phyloP scores from a whole-genome alignment of 2,888 invertebrate species.

The Amiota minor region DNA sequence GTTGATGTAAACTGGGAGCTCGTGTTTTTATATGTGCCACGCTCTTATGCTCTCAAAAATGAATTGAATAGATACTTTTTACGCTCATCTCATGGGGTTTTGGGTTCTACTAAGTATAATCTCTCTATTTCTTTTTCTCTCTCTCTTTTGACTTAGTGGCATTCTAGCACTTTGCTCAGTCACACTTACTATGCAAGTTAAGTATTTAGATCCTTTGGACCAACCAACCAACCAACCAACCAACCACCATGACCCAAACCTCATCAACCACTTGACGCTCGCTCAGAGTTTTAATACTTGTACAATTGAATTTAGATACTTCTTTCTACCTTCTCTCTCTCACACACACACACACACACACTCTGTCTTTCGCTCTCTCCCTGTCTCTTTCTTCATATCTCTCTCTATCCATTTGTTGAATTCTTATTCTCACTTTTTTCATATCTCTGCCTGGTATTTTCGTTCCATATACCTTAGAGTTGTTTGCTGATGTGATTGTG shows the following conservation, averaged over 20 bases:
- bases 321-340: not conserved
- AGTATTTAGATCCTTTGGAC: not conserved
- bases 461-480: too few species aligned
- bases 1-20: slow-evolving; percentile 39
- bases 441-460: too few species aligned
- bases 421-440: too few species aligned
- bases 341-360: not conserved
- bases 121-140: slow-evolving; percentile 19
- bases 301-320: slow-evolving; percentile 1
- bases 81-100: too few species aligned
- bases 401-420: too few species aligned
- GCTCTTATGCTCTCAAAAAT: slow-evolving; percentile 43
- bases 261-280: slow-evolving; percentile 20
- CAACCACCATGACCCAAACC: slow-evolving; percentile 13
- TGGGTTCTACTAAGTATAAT: too few species aligned
- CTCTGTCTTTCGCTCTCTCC: slow-evolving; percentile 24
- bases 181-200: not conserved
- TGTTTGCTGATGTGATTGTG: too few species aligned
- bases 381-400: too few species aligned
- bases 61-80: slow-evolving; percentile 39
- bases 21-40: slow-evolving; percentile 12
- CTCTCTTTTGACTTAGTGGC: slow-evolving; percentile 12
- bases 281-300: not conserved
- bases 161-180: not conserved
- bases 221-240: not conserved